Percentiles rank a stretch among this genome's conserved stretches.
phyloP scores from a whole-genome alignment of 2,888 invertebrate genomes.

The Trilocha varians region DNA sequence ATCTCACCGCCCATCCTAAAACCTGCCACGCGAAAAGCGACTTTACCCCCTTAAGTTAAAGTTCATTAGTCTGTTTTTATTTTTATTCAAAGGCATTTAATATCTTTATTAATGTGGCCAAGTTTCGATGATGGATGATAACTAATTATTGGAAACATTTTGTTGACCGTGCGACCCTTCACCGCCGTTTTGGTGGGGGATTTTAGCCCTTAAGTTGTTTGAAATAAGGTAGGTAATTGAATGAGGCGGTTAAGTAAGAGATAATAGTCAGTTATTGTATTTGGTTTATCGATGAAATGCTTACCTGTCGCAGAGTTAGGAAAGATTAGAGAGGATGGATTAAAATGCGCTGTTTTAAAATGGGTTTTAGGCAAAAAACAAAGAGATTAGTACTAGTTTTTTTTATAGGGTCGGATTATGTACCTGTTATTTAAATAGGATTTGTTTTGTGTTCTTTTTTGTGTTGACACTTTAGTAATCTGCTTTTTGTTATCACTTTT shows the following conservation, averaged over 20 bases:
- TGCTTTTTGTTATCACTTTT: too few relatives aligned
- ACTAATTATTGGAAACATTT: constrained; percentile 69
- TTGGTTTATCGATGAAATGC: constrained; percentile 50
- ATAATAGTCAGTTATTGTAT: constrained; percentile 64
- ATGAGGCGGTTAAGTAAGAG: constrained; percentile 32
- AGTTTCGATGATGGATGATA: constrained; percentile 64
- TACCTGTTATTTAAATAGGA: too few relatives aligned
- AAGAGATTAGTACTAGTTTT: too few relatives aligned
- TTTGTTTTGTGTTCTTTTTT: too few relatives aligned
- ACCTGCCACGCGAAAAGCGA: constrained; percentile 5
- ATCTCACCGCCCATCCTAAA: constrained; percentile 41
- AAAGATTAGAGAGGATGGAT: constrained; percentile 17
- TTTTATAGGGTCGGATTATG: too few relatives aligned
- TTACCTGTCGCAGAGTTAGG: constrained; percentile 26
- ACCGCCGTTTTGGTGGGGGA: constrained; percentile 11
- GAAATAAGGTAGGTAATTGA: constrained; percentile 6
- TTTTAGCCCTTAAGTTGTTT: not conserved
- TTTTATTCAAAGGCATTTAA: constrained; percentile 47
- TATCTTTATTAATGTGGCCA: constrained; percentile 66
- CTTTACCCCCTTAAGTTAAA: constrained; percentile 4
- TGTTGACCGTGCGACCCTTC: constrained; percentile 51
- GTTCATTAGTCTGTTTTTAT: constrained; percentile 1
- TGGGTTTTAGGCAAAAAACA: not conserved
- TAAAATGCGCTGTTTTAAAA: constrained; percentile 1
- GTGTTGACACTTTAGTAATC: too few relatives aligned